Percentiles rank a stretch among this genome's conserved stretches.
These are phyloP conservation scores for Rhineura floridana DNA, from an alignment of 2,113 vertebrate species.

Conservation along the genomic window DNA sequence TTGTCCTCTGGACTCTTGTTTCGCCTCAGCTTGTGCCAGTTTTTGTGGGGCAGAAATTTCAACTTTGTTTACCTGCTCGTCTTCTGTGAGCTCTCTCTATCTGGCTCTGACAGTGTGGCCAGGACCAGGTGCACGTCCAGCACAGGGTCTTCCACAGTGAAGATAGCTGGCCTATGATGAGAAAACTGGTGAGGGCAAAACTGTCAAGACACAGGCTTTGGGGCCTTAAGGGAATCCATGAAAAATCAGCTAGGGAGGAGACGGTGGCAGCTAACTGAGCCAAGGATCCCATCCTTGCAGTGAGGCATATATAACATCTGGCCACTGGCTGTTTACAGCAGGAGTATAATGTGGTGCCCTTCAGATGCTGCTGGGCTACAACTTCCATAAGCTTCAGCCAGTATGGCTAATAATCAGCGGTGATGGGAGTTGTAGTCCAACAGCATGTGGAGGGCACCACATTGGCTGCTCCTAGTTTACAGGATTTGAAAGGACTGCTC, in stretches of 20 bases:
- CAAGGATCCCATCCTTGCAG: neutral
- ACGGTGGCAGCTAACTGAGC: no score
- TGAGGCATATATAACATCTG: neutral
- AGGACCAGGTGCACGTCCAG: slow-evolving; percentile 91
- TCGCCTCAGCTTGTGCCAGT: neutral
- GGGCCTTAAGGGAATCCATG: neutral
- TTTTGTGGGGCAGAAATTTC: neutral
- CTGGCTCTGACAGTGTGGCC: slow-evolving; percentile 84
- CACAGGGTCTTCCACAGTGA: slow-evolving; percentile 83
- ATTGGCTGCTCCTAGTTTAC: no score
- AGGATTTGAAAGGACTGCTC: neutral
- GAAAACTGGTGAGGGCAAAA: neutral
- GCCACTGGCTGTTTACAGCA: neutral
- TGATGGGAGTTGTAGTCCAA: no score
- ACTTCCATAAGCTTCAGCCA: no score
- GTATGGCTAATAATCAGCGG: no score
- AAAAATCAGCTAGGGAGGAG: neutral
- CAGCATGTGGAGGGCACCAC: no score
- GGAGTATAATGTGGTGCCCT: no score
- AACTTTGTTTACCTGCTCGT: slow-evolving; percentile 53
- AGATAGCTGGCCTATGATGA: slow-evolving; percentile 83
- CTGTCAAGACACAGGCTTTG: neutral
- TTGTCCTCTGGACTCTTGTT: neutral
- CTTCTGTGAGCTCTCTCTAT: neutral
- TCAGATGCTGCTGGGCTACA: no score